A percentile compares a stretch with the other conserved stretches of the same genome.
Evolutionary conservation across 2,113 vertebrate species (phyloP).

Genomic region (Typhlomys cinereus): DNA sequence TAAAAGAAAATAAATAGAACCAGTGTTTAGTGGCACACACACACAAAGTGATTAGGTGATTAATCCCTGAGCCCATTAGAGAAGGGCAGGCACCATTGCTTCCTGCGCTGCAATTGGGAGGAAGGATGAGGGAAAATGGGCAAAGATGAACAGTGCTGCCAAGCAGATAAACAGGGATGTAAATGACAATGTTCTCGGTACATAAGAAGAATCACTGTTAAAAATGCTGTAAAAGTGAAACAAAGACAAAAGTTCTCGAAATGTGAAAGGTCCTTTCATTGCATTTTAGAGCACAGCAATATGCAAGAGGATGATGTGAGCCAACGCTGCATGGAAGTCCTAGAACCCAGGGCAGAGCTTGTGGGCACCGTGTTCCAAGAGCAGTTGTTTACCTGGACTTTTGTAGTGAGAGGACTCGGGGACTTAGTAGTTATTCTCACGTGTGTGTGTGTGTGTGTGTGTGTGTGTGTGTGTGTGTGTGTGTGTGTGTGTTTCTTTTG

Average conservation of each 20-base stretch:
- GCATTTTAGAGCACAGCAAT: not conserved
- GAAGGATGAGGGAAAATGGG: not conserved
- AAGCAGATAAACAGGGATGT: not conserved
- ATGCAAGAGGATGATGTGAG: not conserved
- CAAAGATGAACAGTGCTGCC: not conserved
- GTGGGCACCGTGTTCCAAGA: not conserved
- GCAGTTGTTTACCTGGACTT: not conserved
- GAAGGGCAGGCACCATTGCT: not conserved
- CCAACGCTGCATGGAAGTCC: no score
- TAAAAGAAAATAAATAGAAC: not conserved
- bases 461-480: no score
- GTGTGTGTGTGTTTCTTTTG: not conserved
- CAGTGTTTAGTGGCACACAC: not conserved
- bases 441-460: not conserved
- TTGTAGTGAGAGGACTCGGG: not conserved
- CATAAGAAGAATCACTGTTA: not conserved
- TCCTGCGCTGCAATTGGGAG: not conserved
- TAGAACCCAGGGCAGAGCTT: not conserved
- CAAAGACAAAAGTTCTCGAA: not conserved
- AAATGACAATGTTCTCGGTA: rapidly evolving
- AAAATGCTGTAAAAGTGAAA: not conserved
- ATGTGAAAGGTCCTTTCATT: not conserved
- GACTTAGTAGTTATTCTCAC: not conserved
- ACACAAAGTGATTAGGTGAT: not conserved
- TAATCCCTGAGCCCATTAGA: not conserved